phyloP scores from a whole-genome alignment of 2,888 invertebrate genomes.

The Chrysina gloriosa region DNA sequence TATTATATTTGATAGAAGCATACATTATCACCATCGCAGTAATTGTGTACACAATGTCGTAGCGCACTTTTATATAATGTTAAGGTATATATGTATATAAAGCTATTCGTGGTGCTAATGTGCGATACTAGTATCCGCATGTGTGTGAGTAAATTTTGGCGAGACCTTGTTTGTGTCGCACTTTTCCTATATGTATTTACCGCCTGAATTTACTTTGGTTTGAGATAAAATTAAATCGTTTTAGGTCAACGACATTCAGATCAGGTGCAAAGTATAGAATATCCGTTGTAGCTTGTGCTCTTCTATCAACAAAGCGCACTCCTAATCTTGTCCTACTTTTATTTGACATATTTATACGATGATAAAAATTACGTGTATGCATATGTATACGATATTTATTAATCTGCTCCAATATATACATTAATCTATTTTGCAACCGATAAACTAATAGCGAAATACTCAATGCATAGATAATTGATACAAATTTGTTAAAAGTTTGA shows the following conservation, averaged over 20 bases:
- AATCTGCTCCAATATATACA: too few relatives aligned
- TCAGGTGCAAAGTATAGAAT: slow-evolving; percentile 29
- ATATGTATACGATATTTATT: neutral
- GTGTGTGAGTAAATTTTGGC: slow-evolving; percentile 7
- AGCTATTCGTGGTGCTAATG: neutral
- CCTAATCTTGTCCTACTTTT: slow-evolving; percentile 35
- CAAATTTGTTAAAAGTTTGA: too few relatives aligned
- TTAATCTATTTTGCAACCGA: too few relatives aligned
- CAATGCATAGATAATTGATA: too few relatives aligned
- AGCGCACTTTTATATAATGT: neutral
- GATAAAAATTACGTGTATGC: slow-evolving; percentile 17
- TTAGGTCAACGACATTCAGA: slow-evolving; percentile 29
- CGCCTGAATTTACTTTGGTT: slow-evolving; percentile 22
- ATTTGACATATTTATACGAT: slow-evolving; percentile 30
- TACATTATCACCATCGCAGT: neutral
- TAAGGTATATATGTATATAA: neutral
- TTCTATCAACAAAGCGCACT: slow-evolving; percentile 26
- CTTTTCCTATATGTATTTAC: slow-evolving; percentile 3
- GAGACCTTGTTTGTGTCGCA: slow-evolving; percentile 28
- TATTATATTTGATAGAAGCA: slow-evolving; percentile 2
- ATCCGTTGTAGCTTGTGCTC: slow-evolving; percentile 30
- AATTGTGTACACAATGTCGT: neutral
- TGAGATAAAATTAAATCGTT: slow-evolving; percentile 33
- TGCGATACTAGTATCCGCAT: neutral
- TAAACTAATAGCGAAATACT: neutral